phyloP scores from a whole-genome alignment of 2,888 invertebrate species.

The Phasia obesa region DNA sequence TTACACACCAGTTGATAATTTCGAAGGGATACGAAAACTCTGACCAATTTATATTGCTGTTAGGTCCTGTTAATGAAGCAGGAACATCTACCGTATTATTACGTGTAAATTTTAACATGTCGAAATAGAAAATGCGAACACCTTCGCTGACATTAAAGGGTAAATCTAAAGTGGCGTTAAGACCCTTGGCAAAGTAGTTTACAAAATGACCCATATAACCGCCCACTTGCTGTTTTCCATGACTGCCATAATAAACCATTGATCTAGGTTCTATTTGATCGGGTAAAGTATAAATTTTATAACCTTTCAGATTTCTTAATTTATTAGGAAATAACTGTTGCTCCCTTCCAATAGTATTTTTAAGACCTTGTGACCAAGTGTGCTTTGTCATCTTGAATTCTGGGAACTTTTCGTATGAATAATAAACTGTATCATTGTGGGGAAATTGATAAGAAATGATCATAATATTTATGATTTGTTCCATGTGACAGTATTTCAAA shows the following conservation, averaged over 20 bases:
- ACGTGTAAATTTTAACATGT: slow-evolving; percentile 11
- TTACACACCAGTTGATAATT: not conserved
- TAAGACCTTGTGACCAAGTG: not conserved
- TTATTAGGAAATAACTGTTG: slow-evolving; percentile 33
- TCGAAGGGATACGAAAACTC: slow-evolving; percentile 56
- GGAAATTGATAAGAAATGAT: slow-evolving; percentile 33
- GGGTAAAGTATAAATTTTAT: slow-evolving; percentile 36
- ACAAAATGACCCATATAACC: slow-evolving; percentile 32
- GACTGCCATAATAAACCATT: slow-evolving; percentile 28
- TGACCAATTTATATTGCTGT: slow-evolving; percentile 21
- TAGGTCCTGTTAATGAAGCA: slow-evolving; percentile 18
- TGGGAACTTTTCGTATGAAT: slow-evolving; percentile 35
- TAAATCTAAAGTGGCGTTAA: slow-evolving; percentile 42
- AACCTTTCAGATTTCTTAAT: slow-evolving; percentile 36
- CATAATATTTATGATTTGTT: slow-evolving; percentile 50
- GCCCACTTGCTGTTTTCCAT: not conserved
- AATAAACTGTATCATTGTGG: slow-evolving; percentile 7
- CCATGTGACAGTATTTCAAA: slow-evolving; percentile 25
- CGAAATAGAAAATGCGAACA: not conserved
- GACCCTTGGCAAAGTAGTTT: slow-evolving; percentile 5
- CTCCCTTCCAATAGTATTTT: not conserved
- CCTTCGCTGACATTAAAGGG: not conserved
- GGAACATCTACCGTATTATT: slow-evolving; percentile 46
- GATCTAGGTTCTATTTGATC: slow-evolving; percentile 51
- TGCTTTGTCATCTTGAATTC: not conserved